phyloP scores from a whole-genome alignment of 2,797 vertebrate species.

The Apodemus agrarius region DNA sequence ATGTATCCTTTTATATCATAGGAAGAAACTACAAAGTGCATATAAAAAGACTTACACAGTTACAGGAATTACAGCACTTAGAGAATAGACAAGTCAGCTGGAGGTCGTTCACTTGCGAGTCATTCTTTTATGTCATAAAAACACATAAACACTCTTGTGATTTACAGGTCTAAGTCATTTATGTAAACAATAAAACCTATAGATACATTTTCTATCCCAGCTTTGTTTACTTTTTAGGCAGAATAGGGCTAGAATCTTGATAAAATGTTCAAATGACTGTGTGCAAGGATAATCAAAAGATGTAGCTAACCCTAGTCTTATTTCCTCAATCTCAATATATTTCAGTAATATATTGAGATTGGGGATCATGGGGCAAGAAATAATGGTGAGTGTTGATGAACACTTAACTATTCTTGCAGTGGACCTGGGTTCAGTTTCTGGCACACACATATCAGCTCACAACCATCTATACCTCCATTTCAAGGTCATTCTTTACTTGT shows the following conservation, averaged over 20 bases:
- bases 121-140: neutral
- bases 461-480: neutral
- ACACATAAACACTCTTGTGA: neutral
- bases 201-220: neutral
- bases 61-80: neutral
- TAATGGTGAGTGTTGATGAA: neutral
- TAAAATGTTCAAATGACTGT: neutral
- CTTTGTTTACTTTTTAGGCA: neutral
- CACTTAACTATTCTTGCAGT: neutral
- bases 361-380: neutral
- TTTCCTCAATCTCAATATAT: neutral
- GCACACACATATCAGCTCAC: neutral
- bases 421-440: neutral
- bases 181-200: neutral
- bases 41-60: neutral
- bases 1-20: neutral
- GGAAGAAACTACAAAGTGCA: neutral
- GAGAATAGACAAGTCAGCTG: neutral
- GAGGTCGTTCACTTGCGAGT: neutral
- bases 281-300: neutral
- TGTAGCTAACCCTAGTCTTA: neutral
- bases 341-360: neutral
- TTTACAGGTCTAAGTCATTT: neutral
- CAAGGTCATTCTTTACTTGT: neutral
- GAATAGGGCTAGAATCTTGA: neutral